Conservation (phyloP, 2,888 invertebrate species). For the Carabus problematicus region DNA sequence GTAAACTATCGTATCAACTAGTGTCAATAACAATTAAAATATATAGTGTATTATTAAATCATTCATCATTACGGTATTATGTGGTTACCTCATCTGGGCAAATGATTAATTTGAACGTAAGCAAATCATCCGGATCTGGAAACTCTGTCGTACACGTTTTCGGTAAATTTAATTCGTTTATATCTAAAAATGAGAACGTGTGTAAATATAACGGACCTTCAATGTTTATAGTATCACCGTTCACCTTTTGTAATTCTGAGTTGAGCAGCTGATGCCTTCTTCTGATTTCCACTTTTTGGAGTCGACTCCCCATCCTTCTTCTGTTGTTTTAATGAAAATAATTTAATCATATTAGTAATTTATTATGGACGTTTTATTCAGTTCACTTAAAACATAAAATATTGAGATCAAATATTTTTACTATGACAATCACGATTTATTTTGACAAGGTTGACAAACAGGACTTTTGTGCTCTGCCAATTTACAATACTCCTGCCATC, state of each 20-base stretch:
- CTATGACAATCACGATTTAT: constrained; percentile 42
- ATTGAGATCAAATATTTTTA: constrained; percentile 40
- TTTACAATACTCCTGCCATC: no score
- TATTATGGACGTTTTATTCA: constrained; percentile 38
- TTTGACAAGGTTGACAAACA: constrained; percentile 44
- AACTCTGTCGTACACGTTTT: constrained; percentile 97
- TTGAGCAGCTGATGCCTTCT: constrained; percentile 96
- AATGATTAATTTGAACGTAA: constrained; percentile 94
- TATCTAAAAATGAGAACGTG: constrained; percentile 73
- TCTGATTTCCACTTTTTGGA: constrained; percentile 77
- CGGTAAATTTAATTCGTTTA: constrained; percentile 95
- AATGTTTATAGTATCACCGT: constrained; percentile 16
- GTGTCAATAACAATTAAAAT: no score
- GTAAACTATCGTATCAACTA: no score
- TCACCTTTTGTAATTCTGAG: constrained; percentile 96
- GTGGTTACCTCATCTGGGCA: constrained; percentile 87
- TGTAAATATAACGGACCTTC: constrained; percentile 41
- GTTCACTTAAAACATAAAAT: constrained; percentile 42
- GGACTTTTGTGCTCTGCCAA: constrained; percentile 29
- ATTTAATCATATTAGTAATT: constrained; percentile 84
- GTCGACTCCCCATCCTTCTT: constrained; percentile 95
- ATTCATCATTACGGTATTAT: background rate
- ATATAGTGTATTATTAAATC: constrained; percentile 7
- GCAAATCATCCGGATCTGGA: constrained; percentile 94
- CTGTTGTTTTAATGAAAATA: constrained; percentile 98